Base-by-base conservation (phyloP, 2,888 invertebrate genomes). In the Strigamia transsilvanica region DNA sequence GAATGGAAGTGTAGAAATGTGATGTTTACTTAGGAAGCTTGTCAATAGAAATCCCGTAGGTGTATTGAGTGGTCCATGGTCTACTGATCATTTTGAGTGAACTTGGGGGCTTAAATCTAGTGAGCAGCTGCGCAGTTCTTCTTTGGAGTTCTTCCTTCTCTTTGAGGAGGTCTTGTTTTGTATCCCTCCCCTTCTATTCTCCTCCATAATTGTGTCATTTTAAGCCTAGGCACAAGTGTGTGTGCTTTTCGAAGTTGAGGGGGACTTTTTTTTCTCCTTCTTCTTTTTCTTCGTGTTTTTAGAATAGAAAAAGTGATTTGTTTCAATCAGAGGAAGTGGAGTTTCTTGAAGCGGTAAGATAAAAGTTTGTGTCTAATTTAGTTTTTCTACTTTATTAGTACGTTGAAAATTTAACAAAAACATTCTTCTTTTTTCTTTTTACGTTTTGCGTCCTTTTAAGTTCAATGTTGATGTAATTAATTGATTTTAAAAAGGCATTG, bases 31-130 rank as follows among this genome's bases (percentile, higher is more conserved):
- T 73, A 73, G 73, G 73, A 73, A 73, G 27, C 73, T 73, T 73
- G 73, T 73, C 73, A 73, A 73, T 73, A 73, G 73, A 73, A 73
- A 73, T 73, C 73, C 73, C 73, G 73, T 73, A 73, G 73, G 73
- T 73, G 73, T 73, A 73, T 73, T 73, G 73, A 73, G 73, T 73
- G 73, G 73, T 73, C 73, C 73, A 73, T 73, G 73, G 73, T 73
- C 73, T 73, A 27, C 73, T 73, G 73, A 73, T 73, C 73, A 73
- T 73, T 73, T 73, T 73, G 73, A 73, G 73, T 73, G 73, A 73
- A 73, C 27, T 73, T 73, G 73, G 73, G 73, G 73, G 73, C 73
- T 73, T 73, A 73, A 73, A 73, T 73, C 73, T 15, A 73, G 73
- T 73, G 73, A 73, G 73, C 73, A 73, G 73, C 73, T 73, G 73